Conservation (phyloP, 2,797 vertebrate species). For the Cheirogaleus major region DNA sequence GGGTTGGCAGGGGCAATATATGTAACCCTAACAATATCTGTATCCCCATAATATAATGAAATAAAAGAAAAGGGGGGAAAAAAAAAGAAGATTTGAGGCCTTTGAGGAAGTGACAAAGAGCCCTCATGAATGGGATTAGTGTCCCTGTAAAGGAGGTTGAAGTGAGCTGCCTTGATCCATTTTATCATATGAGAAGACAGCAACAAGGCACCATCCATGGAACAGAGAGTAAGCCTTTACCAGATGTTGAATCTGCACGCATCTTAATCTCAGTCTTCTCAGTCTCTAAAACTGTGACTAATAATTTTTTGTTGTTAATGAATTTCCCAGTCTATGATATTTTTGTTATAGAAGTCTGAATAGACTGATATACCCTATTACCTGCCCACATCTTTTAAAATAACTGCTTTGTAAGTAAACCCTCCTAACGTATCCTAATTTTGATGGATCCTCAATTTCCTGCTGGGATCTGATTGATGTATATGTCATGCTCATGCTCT, state of each 20-base stretch:
- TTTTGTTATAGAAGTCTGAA: background rate
- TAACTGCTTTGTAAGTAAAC: background rate
- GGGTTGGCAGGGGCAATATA: too few relatives aligned
- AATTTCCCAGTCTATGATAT: background rate
- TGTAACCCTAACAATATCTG: too few relatives aligned
- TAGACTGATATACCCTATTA: background rate
- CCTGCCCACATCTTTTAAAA: background rate
- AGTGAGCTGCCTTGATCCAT: background rate
- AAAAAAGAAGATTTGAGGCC: background rate
- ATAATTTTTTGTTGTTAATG: background rate
- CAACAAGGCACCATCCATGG: background rate
- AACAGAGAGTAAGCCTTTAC: background rate
- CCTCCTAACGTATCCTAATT: constrained; percentile 5
- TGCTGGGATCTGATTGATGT: background rate
- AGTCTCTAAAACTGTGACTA: background rate
- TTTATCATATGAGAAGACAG: background rate
- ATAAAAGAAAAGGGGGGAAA: too few relatives aligned
- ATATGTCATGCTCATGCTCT: background rate
- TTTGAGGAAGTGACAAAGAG: background rate
- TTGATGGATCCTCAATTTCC: background rate
- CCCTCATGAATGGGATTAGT: background rate
- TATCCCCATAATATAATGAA: too few relatives aligned
- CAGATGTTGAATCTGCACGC: background rate
- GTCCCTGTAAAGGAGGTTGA: background rate
- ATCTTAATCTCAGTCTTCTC: background rate